A percentile compares a stretch with the other conserved stretches of the same genome.
Conservation (phyloP, 2,888 invertebrate species). For the Lepetodrilus schrolli region DNA sequence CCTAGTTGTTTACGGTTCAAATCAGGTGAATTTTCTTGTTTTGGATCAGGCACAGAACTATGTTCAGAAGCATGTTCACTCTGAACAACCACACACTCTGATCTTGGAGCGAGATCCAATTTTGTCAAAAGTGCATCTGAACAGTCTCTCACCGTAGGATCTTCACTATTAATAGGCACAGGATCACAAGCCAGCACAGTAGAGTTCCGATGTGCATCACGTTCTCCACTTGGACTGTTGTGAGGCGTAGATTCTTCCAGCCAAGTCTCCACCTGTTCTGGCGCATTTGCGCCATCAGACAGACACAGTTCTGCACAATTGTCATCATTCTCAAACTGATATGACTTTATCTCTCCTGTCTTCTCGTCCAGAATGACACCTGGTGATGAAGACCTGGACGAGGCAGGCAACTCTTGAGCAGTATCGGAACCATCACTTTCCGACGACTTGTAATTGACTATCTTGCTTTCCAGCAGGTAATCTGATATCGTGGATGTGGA, state of each 20-base stretch:
- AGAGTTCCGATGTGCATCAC: no score
- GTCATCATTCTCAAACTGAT: not conserved
- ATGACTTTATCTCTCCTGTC: not conserved
- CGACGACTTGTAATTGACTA: not conserved
- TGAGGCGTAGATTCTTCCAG: not conserved
- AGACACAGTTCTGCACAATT: conserved; percentile 1
- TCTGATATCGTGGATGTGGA: conserved; percentile 20
- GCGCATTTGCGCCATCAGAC: not conserved
- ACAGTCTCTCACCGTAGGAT: no score
- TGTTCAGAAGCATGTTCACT: no score
- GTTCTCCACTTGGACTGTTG: no score
- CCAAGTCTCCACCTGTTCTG: not conserved
- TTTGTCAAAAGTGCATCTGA: no score
- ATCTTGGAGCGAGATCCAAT: no score
- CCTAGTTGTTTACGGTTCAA: no score
- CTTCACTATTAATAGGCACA: no score
- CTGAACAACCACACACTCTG: no score
- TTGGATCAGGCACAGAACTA: no score
- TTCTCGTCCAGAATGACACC: not conserved
- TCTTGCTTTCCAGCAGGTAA: conserved; percentile 1
- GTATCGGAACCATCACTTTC: not conserved
- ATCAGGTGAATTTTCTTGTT: no score
- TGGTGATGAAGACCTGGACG: conserved; percentile 2
- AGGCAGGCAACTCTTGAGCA: not conserved
- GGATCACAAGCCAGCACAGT: no score